phyloP scores from a whole-genome alignment of 1,140 invertebrate species.

The Heliconius hermathena region DNA sequence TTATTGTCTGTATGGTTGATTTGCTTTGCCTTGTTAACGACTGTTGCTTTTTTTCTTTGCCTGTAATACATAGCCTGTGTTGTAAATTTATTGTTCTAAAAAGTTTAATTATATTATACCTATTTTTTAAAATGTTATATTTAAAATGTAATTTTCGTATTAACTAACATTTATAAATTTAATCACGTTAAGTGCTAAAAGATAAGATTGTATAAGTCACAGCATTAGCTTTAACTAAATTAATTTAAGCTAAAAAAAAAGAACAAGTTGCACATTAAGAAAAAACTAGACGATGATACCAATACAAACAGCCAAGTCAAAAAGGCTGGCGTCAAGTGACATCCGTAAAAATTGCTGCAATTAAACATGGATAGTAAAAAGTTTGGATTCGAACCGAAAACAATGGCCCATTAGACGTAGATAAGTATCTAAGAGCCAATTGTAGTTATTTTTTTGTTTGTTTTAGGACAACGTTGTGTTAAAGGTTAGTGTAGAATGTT shows the following conservation, averaged over 20 bases:
- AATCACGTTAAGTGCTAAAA: no score
- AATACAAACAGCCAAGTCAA: conserved; percentile 26
- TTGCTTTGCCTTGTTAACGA: conserved; percentile 3
- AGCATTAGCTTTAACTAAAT: not conserved
- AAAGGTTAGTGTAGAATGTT: conserved; percentile 40
- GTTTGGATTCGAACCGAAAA: conserved; percentile 61
- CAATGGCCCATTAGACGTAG: conserved; percentile 72
- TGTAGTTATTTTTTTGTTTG: conserved; percentile 64
- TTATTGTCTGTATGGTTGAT: conserved; percentile 8
- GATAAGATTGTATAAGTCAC: not conserved
- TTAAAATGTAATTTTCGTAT: no score
- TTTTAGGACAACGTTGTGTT: conserved; percentile 54
- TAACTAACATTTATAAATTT: no score
- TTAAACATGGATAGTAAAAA: conserved; percentile 62
- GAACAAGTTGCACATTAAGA: not conserved
- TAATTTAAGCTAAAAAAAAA: not conserved
- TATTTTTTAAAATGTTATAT: not conserved
- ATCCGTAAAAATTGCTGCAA: conserved; percentile 72
- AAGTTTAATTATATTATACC: not conserved
- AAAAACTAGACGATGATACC: conserved; percentile 25
- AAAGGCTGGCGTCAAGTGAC: conserved; percentile 58
- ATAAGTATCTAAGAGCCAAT: conserved; percentile 69
- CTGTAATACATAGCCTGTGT: not conserved
- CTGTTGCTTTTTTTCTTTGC: not conserved
- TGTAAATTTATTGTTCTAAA: not conserved